Evolutionary conservation across 2,113 vertebrate species (phyloP).

Genomic region (Conger conger): DNA sequence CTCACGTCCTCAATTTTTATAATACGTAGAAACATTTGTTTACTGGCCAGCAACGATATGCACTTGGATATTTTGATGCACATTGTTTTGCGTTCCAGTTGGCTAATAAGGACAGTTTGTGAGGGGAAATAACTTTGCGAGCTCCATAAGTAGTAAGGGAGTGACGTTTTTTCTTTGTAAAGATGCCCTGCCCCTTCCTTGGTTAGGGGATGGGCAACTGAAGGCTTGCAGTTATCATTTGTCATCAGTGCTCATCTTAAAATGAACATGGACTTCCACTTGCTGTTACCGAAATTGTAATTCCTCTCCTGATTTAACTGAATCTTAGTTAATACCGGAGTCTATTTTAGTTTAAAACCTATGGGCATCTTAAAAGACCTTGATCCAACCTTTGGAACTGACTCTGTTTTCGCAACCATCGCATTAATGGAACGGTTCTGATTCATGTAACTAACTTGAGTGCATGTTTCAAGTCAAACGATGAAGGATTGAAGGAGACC

Average conservation of each 20-base stretch:
- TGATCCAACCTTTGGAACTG: too few relatives aligned
- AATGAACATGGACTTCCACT: neutral
- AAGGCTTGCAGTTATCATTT: neutral
- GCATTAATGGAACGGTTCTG: too few relatives aligned
- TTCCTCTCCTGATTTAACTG: neutral
- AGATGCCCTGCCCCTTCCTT: neutral
- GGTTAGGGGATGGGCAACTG: neutral
- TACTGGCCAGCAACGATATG: neutral
- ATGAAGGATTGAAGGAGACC: too few relatives aligned
- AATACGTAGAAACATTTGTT: neutral
- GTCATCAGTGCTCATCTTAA: neutral
- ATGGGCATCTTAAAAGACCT: too few relatives aligned
- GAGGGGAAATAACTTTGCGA: neutral
- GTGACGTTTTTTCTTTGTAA: slow-evolving; percentile 4
- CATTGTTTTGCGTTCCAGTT: neutral
- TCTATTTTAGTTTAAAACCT: too few relatives aligned
- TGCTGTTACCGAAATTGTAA: neutral
- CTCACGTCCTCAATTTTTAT: neutral
- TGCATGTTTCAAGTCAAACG: too few relatives aligned
- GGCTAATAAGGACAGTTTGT: neutral
- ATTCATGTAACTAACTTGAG: too few relatives aligned
- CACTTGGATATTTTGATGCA: neutral
- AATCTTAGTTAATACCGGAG: neutral
- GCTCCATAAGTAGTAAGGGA: neutral
- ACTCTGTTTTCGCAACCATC: too few relatives aligned